Percentiles rank a stretch among this genome's conserved stretches.
Conservation (phyloP, 2,888 invertebrate genomes). For the Melieria omissa region DNA sequence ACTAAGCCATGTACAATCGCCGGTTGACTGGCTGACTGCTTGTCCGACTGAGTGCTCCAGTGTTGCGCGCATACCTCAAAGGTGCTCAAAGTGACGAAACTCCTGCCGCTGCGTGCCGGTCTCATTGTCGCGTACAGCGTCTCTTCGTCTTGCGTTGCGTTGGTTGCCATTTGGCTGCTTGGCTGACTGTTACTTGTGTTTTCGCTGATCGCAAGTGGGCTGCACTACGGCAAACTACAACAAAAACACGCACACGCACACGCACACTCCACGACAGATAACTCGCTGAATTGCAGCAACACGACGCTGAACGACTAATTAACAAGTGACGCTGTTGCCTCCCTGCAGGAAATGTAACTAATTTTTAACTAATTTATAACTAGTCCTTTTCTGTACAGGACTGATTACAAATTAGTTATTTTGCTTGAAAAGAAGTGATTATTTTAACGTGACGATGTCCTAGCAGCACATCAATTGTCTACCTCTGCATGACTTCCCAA, state of each 20-base stretch:
- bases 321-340: neutral
- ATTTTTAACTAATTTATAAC: too few species aligned
- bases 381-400: too few species aligned
- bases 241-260: neutral
- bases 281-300: neutral
- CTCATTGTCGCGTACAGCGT: constrained; percentile 53
- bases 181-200: neutral
- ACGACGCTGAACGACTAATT: neutral
- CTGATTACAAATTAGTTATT: too few species aligned
- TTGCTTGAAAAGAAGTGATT: too few species aligned
- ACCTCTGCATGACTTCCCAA: too few species aligned
- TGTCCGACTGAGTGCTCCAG: too few species aligned
- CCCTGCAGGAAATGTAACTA: too few species aligned
- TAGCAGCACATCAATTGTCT: too few species aligned
- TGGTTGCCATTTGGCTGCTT: neutral
- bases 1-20: too few species aligned
- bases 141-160: constrained; percentile 25
- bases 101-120: constrained; percentile 54
- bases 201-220: neutral
- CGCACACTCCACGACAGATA: neutral
- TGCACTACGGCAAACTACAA: neutral
- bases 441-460: too few species aligned
- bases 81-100: constrained; percentile 59
- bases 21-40: too few species aligned
- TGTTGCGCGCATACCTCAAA: constrained; percentile 52